Percentiles rank a stretch among this genome's conserved stretches.
phyloP scores from a whole-genome alignment of 2,888 invertebrate genomes.

The Brachyptera putata region DNA sequence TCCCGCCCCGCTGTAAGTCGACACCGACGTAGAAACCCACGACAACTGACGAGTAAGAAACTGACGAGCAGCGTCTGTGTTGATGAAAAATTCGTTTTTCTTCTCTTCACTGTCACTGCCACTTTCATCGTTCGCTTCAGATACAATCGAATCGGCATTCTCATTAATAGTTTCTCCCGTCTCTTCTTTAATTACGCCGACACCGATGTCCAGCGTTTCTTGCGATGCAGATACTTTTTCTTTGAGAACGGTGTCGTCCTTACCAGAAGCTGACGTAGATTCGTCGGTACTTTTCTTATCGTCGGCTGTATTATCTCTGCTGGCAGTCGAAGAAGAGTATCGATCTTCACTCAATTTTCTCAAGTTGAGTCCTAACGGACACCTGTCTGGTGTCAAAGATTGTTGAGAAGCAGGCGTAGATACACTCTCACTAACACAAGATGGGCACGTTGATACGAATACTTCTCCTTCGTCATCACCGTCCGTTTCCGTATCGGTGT shows the following conservation, averaged over 20 bases:
- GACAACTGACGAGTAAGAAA: constrained; percentile 70
- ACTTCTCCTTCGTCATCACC: constrained; percentile 60
- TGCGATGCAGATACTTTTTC: constrained; percentile 38
- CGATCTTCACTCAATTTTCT: constrained; percentile 56
- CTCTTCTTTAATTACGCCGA: background rate
- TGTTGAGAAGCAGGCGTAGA: constrained; percentile 57
- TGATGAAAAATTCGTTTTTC: constrained; percentile 67
- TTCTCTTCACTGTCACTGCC: constrained; percentile 47
- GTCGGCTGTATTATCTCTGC: constrained; percentile 50
- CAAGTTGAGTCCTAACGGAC: constrained; percentile 57
- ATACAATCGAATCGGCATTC: background rate
- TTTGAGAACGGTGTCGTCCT: constrained; percentile 38
- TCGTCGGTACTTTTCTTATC: constrained; percentile 54
- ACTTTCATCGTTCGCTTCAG: constrained; percentile 35
- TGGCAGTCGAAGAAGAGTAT: constrained; percentile 53
- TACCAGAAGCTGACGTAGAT: constrained; percentile 52
- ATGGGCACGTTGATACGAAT: constrained; percentile 62
- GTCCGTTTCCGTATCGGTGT: constrained; percentile 50
- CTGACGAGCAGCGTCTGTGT: constrained; percentile 71
- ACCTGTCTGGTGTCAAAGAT: constrained; percentile 57
- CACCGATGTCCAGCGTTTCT: background rate
- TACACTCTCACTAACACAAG: constrained; percentile 55
- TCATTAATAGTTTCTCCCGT: background rate
- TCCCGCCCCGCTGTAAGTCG: constrained; percentile 51
- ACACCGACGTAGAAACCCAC: constrained; percentile 68